Percentiles rank a stretch among this genome's conserved stretches.
These are phyloP conservation scores for Nebria ingens DNA, from an alignment of 1,140 invertebrate species.

Conservation along the genomic window DNA sequence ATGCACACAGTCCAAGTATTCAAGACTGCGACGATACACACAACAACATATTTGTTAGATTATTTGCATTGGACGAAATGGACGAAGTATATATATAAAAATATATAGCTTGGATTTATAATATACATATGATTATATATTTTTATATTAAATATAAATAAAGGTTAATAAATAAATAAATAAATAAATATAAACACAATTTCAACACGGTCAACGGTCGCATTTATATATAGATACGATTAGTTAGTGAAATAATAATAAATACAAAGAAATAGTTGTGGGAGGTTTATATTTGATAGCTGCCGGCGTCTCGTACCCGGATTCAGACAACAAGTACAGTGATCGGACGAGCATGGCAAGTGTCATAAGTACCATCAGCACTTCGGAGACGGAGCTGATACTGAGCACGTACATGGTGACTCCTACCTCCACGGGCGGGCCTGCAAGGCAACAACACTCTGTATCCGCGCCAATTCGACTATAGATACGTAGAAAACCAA, in stretches of 20 bases:
- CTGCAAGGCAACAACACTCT: slow-evolving; percentile 57
- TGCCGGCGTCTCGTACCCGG: slow-evolving; percentile 7
- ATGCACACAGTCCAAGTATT: slow-evolving; percentile 42
- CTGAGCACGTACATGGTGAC: slow-evolving; percentile 97
- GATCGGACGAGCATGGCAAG: slow-evolving; percentile 7
- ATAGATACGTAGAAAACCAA: slow-evolving; percentile 21
- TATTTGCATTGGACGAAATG: background rate
- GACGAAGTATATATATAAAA: slow-evolving; percentile 10
- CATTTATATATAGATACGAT: slow-evolving; percentile 13
- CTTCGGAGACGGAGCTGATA: slow-evolving; percentile 97
- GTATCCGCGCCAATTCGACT: background rate
- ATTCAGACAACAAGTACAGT: slow-evolving; percentile 8
- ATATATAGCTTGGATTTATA: background rate
- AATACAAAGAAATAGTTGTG: background rate
- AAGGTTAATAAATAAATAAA: background rate
- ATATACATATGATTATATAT: slow-evolving; percentile 7
- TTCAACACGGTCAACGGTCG: background rate
- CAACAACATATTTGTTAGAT: slow-evolving; percentile 11
- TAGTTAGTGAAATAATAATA: background rate
- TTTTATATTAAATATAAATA: too few species aligned
- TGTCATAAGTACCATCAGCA: slow-evolving; percentile 76
- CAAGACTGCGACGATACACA: slow-evolving; percentile 35
- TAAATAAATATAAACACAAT: slow-evolving; percentile 11
- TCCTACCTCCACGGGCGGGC: slow-evolving; percentile 89
- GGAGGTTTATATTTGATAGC: slow-evolving; percentile 2